These are phyloP conservation scores for Cataglyphis altisquamis DNA, from an alignment of 2,888 invertebrate species.

Conservation along the genomic window DNA sequence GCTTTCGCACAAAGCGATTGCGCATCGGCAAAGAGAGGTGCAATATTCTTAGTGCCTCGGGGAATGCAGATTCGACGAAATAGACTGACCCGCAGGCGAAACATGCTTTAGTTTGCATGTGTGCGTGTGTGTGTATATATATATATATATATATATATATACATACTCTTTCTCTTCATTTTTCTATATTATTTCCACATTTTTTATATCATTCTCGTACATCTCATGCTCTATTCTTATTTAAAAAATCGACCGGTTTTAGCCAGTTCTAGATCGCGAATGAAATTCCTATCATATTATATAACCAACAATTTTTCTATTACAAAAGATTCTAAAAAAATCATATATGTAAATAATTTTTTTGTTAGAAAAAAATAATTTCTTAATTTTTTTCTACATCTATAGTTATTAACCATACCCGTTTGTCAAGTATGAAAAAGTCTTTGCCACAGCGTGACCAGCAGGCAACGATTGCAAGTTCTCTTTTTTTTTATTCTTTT, in stretches of 20 bases:
- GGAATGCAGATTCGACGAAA: constrained; percentile 61
- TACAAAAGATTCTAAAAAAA: background rate
- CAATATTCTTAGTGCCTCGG: constrained; percentile 59
- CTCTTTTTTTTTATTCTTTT: background rate
- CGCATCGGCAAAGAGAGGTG: constrained; percentile 55
- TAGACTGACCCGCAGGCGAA: constrained; percentile 54
- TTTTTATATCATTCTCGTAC: constrained; percentile 9
- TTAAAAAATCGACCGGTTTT: background rate
- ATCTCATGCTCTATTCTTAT: background rate
- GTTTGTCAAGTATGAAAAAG: constrained; percentile 2
- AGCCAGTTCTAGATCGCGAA: background rate
- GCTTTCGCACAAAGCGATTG: constrained; percentile 60
- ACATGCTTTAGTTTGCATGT: constrained; percentile 34
- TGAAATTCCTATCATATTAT: background rate
- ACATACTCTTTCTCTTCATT: background rate
- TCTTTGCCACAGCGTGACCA: constrained; percentile 17
- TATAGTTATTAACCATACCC: background rate
- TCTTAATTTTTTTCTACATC: background rate
- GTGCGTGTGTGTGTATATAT: no score
- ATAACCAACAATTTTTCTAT: background rate
- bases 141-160: constrained; percentile 9
- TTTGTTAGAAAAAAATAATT: background rate
- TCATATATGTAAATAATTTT: background rate
- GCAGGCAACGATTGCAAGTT: constrained; percentile 20
- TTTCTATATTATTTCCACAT: constrained; percentile 44